Conservation (phyloP, 2,888 invertebrate species). For the Callinectes sapidus region DNA sequence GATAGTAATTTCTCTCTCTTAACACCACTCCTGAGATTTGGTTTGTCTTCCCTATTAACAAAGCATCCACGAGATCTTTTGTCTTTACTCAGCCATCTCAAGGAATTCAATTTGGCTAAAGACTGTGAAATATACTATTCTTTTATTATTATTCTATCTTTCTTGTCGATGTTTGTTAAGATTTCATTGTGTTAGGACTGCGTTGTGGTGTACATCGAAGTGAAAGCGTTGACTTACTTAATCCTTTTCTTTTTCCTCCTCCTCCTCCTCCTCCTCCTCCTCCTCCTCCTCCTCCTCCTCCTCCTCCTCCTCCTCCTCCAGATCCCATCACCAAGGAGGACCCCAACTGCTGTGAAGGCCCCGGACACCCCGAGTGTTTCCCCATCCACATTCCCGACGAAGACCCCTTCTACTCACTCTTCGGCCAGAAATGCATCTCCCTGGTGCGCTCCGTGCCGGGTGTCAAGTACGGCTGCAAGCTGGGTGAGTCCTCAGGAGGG, state of each 20-base stretch:
- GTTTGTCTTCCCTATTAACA: no score
- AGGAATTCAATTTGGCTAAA: neutral
- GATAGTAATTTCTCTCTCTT: no score
- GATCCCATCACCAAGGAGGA: constrained; percentile 73
- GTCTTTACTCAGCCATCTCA: no score
- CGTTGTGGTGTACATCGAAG: no score
- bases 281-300: constrained; percentile 34
- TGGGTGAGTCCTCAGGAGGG: constrained; percentile 80
- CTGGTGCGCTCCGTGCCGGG: constrained; percentile 93
- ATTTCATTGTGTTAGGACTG: no score
- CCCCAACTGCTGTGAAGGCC: constrained; percentile 73
- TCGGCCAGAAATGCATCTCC: constrained; percentile 90
- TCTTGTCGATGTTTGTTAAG: no score
- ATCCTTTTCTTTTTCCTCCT: neutral
- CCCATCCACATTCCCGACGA: constrained; percentile 92
- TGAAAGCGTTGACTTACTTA: neutral
- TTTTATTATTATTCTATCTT: neutral
- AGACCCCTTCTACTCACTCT: constrained; percentile 91
- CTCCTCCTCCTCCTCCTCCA: constrained; percentile 34
- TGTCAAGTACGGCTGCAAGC: constrained; percentile 89
- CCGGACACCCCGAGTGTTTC: constrained; percentile 92
- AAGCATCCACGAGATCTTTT: no score
- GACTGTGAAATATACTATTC: no score
- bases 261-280: no score
- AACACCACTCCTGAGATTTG: no score